Evolutionary conservation across 2,888 invertebrate genomes (phyloP).

Genomic region (Cactoblastis cactorum): DNA sequence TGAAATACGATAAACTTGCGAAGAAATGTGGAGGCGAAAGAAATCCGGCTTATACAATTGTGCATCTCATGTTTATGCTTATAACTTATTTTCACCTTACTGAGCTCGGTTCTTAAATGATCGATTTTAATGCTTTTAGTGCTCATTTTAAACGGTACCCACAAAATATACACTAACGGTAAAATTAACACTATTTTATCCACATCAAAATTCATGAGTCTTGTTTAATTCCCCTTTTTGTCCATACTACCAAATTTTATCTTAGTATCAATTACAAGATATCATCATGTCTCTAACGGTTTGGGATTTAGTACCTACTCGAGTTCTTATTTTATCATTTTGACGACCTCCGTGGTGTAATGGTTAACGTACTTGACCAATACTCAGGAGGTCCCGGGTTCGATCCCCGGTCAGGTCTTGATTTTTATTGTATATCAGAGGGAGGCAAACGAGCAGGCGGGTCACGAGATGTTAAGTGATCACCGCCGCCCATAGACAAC

Average conservation of each 20-base stretch:
- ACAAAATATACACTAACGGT: too few relatives aligned
- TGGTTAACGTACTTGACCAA: too few relatives aligned
- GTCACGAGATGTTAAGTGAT: too few relatives aligned
- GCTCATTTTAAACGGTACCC: slow-evolving; percentile 32
- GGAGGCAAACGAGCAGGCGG: too few relatives aligned
- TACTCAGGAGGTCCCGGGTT: too few relatives aligned
- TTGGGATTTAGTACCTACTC: background rate
- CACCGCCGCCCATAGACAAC: too few relatives aligned
- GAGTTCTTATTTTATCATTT: too few relatives aligned
- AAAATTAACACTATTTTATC: slow-evolving; percentile 24
- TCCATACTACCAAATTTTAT: background rate
- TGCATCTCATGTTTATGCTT: slow-evolving; percentile 69
- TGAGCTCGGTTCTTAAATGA: slow-evolving; percentile 53
- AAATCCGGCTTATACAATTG: slow-evolving; percentile 68
- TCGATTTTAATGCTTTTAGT: slow-evolving; percentile 46
- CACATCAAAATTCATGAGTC: background rate
- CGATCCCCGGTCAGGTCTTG: too few relatives aligned
- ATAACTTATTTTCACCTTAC: slow-evolving; percentile 74
- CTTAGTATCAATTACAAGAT: background rate
- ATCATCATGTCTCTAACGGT: background rate
- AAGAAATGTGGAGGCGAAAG: slow-evolving; percentile 72
- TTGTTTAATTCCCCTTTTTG: background rate
- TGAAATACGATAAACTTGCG: slow-evolving; percentile 71
- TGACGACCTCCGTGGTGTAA: too few relatives aligned
- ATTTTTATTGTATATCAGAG: too few relatives aligned